Percentiles rank a stretch among this genome's conserved stretches.
Conservation (phyloP, 2,797 vertebrate genomes). For the Chromobotia macracanthus region DNA sequence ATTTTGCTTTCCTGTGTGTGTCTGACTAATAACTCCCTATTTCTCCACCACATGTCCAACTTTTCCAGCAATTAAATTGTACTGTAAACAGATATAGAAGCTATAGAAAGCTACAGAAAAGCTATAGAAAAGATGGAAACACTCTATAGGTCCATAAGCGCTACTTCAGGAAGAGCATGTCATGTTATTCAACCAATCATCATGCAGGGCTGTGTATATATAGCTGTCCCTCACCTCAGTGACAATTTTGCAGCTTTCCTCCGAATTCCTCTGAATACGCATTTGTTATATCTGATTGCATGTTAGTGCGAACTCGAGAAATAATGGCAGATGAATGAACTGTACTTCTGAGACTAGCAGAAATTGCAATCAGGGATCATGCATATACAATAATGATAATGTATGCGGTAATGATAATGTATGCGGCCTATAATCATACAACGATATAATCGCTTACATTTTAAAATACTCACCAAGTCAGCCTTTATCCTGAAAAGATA, state of each 20-base stretch:
- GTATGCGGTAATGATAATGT: conserved; percentile 1
- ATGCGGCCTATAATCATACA: neutral
- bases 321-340: neutral
- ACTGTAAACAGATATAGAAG: neutral
- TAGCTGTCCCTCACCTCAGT: no score
- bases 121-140: neutral
- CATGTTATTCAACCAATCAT: no score
- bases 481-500: neutral
- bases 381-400: no score
- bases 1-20: no score
- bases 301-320: no score
- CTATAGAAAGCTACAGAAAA: no score
- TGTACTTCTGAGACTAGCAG: neutral
- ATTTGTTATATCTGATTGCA: no score
- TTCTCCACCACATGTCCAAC: neutral
- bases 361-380: conserved; percentile 9
- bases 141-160: no score
- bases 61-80: neutral
- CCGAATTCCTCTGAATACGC: no score
- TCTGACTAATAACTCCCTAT: neutral
- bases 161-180: no score
- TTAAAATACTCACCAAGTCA: neutral
- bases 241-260: no score
- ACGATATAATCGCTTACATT: neutral
- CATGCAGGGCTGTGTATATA: no score